Evolutionary conservation across 2,888 invertebrate species (phyloP), one percentile per base, ranked within the genome.

Genomic region (Anthophora plumipes): DNA sequence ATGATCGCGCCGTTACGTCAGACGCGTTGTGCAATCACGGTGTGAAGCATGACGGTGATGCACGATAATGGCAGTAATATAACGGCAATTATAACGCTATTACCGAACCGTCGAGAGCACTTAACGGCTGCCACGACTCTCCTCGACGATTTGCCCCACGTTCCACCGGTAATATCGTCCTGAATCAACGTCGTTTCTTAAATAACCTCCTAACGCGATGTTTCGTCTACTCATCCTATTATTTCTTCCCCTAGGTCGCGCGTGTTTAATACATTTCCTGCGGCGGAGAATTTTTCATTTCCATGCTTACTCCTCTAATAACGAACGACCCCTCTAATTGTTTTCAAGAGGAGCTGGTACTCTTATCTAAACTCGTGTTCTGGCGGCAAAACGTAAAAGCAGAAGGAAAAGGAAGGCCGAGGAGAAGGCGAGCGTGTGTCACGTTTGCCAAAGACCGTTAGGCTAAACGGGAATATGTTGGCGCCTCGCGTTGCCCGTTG

Each of bases 401-500:
- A 59, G 52, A 57, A 66, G 59, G 55, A 41, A 31, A 48, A 48
- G 43, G 39, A 20, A 66, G n/a, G 71, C 61, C 3, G 41, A 48
- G 64, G 63, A 73, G n/a, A 80, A 41, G 48, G 54, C 12, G 37
- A 37, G 55, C 68, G 77, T 71, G 77, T 71, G 76, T 60, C 69
- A 14, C 46, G 71, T 80, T 78, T 72, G 84, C 84, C 84, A 88
- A 89, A 87, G 80, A 89, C 86, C 89, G 87, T 89, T 88, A 87
- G 81, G 64, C 41, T 46, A 81, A 86, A 86, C 86, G 86, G 83
- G 90, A 90, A 83, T 90, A 87, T 83, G 90, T 89, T 90, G 90
- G 90, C 90, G 90, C 90, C 91, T 89, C 84, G 83, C 77, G 83
- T 87, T 89, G 89, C 90, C 90, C 70, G 31, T 60, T 72, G 72